Percentiles rank a stretch among this genome's conserved stretches.
Evolutionary conservation across 2,888 invertebrate genomes (phyloP).

Genomic region (Trissonchulus latispiculum): DNA sequence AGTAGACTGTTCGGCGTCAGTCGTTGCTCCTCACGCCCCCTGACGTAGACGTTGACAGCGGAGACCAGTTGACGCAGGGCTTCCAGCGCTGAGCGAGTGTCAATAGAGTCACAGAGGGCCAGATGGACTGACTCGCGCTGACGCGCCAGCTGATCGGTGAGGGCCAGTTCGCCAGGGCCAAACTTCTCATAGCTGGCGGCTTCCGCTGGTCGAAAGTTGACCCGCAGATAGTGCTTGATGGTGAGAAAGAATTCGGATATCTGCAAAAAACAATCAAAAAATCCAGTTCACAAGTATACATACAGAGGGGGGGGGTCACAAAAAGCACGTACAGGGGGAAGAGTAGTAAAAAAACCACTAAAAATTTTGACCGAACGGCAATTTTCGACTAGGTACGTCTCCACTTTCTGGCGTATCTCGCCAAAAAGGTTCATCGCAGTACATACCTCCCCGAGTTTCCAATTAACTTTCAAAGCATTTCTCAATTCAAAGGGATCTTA

Average conservation of each 20-base stretch:
- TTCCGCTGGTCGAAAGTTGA: constrained; percentile 48
- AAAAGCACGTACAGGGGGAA: too few relatives aligned
- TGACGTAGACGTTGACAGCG: constrained; percentile 72
- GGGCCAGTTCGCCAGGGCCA: constrained; percentile 58
- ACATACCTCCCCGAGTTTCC: too few relatives aligned
- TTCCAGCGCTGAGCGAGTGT: constrained; percentile 78
- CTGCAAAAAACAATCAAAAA: too few relatives aligned
- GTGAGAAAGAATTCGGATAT: constrained; percentile 68
- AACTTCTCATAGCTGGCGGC: constrained; percentile 62
- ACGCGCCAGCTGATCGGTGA: constrained; percentile 49
- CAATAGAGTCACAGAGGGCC: constrained; percentile 62
- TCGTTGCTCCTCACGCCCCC: constrained; percentile 52
- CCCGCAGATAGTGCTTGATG: constrained; percentile 63
- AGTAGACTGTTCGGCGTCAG: constrained; percentile 56
- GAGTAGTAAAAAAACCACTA: too few relatives aligned
- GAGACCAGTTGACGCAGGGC: constrained; percentile 71
- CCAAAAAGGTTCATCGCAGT: too few relatives aligned
- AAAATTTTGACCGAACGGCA: too few relatives aligned
- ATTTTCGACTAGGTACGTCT: too few relatives aligned
- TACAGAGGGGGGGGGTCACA: too few relatives aligned
- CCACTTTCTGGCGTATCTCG: too few relatives aligned
- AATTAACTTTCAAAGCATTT: too few relatives aligned
- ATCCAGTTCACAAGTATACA: too few relatives aligned
- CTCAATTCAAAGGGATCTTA: too few relatives aligned
- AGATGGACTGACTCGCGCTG: constrained; percentile 29